Base-by-base conservation (phyloP, 2,113 vertebrate genomes). In the Gadus chalcogrammus region DNA sequence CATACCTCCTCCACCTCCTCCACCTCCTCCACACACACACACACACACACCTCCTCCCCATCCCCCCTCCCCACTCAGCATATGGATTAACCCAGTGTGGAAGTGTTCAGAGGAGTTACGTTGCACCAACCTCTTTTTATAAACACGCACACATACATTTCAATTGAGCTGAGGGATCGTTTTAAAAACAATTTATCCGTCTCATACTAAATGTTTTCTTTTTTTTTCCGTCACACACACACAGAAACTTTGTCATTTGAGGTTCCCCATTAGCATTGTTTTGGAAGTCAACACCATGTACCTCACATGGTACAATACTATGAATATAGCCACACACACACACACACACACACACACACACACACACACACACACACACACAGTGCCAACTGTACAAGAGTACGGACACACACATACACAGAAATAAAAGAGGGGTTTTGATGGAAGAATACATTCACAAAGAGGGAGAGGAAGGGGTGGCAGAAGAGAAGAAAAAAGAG, bases 81-180 rank as follows among this genome's bases (percentile, higher is more conserved):
- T 69, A 53, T 76, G 88, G 84, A 88, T 88, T 88, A 89, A 84
- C 80, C 76, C 81, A 71, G 83, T 85, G 85, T 79, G 74, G 74
- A 81, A 77, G 85, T 72, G 73, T 84, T 83, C 61, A 66, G 15
- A 84, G 83, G 84, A 86, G 80, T 84, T 89, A 90, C 89, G 86
- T 89, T 86, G 89, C 87, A 88, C 83, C 68, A 86, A 86, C 68
- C 62, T 42, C 16, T 71, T 35, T 69, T 20, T 18, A 61, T 18
- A 48, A n/a, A 53, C 55, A 66, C 64, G 20, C 42, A 8, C 16
- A 38, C 58, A 24, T 60, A 38, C 60, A 67, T 15, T 59, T 3
- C 82, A 84, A 31, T 4, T 31, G 31, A 31, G 31, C 31, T 2
- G 31, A 31, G 31, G 31, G 31, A 31, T 31, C 31, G 5, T 2